Base-by-base conservation (phyloP, 2,113 vertebrate species). In the Aegotheles bennettii region DNA sequence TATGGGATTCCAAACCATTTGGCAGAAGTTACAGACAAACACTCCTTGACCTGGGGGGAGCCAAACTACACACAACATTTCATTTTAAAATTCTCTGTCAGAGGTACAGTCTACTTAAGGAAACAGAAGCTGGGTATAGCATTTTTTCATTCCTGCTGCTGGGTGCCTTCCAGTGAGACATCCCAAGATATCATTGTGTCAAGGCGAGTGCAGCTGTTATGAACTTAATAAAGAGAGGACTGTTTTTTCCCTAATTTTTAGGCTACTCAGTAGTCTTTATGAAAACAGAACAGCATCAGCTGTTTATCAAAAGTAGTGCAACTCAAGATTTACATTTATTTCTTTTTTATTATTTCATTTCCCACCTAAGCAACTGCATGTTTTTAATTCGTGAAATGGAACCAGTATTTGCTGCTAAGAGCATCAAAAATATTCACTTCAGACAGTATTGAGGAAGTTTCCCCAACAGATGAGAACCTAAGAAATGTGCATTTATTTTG, bases 201-300 rank as follows among this genome's bases (percentile, higher is more conserved):
- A 93, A 94, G 79, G 33, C 71, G 81, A 90, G 88, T 48, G 71
- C 88, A 96, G 83, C 90, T 94, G 90, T 88, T 81, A 78, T 0
- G 3, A 83, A 19, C 53, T 89, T 84, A 91, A 86, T 84, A 86
- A 84, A 78, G 17, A 80, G 38, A 88, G 13, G n/a, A 63, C 2
- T 11, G 84, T 50, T 84, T 45, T 2, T 47, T 13, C 48, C 33
- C 48, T 47, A 26, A 15, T 74, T 87, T 90, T 93, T 64, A 83
- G 67, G 20, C 38, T 69, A 50, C 47, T 83, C 9, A 33, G 20
- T 65, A 69, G 28, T 88, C 60, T 59, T 89, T 82, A 54, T 51
- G 47, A 86, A 74, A 87, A 82, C 26, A 60, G 31, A 93, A 42
- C 23, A 53, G 36, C 19, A 84, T 33, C 36, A 93, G n/a, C 26